Conservation (phyloP, 2,113 vertebrate species). For the Nannospalax galili region DNA sequence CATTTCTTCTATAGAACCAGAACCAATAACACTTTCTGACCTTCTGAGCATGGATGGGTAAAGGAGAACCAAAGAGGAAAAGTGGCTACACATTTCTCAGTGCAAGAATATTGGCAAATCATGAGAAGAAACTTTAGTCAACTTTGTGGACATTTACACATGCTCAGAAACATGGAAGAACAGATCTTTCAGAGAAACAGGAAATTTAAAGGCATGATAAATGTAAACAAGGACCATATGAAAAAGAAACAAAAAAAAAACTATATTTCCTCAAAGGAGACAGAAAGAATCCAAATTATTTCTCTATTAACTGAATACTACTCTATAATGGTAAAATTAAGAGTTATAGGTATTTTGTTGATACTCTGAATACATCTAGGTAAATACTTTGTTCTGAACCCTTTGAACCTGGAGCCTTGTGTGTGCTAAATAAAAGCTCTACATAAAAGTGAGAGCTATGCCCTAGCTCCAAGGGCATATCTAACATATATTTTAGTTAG, state of each 20-base stretch:
- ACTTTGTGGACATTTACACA: not conserved
- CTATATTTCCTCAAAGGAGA: not conserved
- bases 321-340: not conserved
- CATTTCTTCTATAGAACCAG: not conserved
- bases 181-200: not conserved
- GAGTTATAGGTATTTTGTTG: not conserved
- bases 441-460: no score
- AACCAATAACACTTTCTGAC: not conserved
- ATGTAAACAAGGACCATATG: not conserved
- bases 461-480: no score
- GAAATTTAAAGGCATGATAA: not conserved
- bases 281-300: slow-evolving; percentile 5
- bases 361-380: not conserved
- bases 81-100: not conserved
- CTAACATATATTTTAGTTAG: not conserved
- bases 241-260: slow-evolving; percentile 18
- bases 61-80: not conserved
- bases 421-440: not conserved
- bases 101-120: not conserved
- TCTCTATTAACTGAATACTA: not conserved
- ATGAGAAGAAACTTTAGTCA: not conserved
- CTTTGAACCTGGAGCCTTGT: not conserved
- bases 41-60: not conserved
- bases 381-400: not conserved
- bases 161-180: not conserved